Evolutionary conservation across 2,888 invertebrate species (phyloP).

Genomic region (Tryphoninae sp.): DNA sequence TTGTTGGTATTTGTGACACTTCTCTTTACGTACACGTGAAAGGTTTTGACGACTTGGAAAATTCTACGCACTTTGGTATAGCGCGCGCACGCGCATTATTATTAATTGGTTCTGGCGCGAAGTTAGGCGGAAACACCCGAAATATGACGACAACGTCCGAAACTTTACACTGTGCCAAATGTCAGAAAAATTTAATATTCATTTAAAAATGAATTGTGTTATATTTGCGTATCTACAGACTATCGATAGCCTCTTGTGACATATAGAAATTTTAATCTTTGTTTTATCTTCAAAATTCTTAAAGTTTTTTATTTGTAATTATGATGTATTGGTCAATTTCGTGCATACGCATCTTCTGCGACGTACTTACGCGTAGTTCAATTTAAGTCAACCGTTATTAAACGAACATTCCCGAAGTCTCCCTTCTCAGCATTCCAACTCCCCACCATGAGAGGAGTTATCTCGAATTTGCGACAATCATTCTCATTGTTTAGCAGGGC

Average conservation of each 20-base stretch:
- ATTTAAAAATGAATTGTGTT: no score
- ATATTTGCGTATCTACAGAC: no score
- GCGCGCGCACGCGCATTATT: slow-evolving; percentile 49
- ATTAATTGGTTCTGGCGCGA: background rate
- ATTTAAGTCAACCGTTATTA: no score
- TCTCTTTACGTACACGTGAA: slow-evolving; percentile 7
- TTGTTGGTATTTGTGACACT: background rate
- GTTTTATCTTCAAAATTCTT: no score
- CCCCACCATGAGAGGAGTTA: background rate
- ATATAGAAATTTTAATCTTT: no score
- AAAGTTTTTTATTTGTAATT: no score
- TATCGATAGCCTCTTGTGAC: no score
- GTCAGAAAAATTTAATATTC: background rate
- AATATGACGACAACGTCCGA: slow-evolving; percentile 33
- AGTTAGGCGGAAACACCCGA: slow-evolving; percentile 29
- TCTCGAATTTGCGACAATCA: slow-evolving; percentile 61
- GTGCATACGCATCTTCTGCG: no score
- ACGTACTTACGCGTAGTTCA: no score
- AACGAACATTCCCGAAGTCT: slow-evolving; percentile 36
- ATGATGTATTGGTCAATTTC: no score
- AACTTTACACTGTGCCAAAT: background rate
- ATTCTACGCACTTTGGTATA: slow-evolving; percentile 63
- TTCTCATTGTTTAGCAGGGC: slow-evolving; percentile 77
- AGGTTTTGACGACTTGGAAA: slow-evolving; percentile 48
- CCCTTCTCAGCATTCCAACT: slow-evolving; percentile 9